These are phyloP conservation scores for Spinus olivaceus DNA, from an alignment of 2,797 vertebrate genomes.

Conservation along the genomic window DNA sequence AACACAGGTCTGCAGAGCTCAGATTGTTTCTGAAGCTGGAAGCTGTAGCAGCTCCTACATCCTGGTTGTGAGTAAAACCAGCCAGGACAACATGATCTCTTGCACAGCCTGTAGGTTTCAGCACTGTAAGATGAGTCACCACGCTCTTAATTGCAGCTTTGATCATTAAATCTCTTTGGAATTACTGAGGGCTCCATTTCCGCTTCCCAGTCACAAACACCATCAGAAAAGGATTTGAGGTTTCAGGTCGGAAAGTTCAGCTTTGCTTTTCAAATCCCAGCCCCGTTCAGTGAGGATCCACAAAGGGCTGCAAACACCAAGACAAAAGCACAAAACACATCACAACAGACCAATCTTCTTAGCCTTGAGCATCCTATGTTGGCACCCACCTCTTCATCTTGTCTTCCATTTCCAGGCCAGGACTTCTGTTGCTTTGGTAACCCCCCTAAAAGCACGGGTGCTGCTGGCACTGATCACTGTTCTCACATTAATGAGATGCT, in stretches of 20 bases:
- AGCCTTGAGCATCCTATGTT: background rate
- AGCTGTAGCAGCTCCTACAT: background rate
- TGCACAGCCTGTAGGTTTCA: background rate
- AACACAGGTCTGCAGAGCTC: background rate
- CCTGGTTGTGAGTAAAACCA: conserved; percentile 10
- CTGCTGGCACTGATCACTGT: background rate
- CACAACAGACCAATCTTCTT: background rate
- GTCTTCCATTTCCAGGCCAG: background rate
- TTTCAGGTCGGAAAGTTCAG: conserved; percentile 20
- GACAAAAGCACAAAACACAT: background rate
- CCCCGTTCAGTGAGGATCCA: background rate
- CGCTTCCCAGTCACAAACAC: background rate
- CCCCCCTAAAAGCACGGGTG: background rate
- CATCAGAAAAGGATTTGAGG: conserved; percentile 32
- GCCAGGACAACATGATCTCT: background rate
- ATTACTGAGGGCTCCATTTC: conserved; percentile 25
- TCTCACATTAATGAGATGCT: background rate
- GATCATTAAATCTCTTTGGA: conserved; percentile 36
- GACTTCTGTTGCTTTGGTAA: background rate
- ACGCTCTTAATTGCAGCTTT: conserved; percentile 33
- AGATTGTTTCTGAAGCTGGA: conserved; percentile 4
- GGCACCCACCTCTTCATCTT: background rate
- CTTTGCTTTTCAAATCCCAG: background rate
- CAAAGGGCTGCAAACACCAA: background rate
- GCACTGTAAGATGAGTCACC: conserved; percentile 43